These are phyloP conservation scores for Prietella phreatophila DNA, from an alignment of 2,113 vertebrate species.

Conservation along the genomic window DNA sequence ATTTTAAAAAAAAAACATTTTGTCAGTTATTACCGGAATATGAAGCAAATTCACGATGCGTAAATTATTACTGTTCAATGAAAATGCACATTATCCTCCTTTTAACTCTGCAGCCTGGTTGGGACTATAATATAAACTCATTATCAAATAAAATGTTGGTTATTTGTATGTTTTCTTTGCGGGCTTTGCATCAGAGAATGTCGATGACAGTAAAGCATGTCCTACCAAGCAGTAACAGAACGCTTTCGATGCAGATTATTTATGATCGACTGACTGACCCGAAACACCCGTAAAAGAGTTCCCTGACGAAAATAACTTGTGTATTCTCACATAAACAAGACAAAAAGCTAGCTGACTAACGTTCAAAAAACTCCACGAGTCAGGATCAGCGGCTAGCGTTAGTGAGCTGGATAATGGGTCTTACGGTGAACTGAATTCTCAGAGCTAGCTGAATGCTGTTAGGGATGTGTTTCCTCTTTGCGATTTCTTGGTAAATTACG, in stretches of 20 bases:
- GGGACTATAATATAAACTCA: background rate
- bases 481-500: background rate
- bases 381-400: background rate
- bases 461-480: background rate
- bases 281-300: too few species aligned
- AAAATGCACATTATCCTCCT: background rate
- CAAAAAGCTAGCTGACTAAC: too few species aligned
- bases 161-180: background rate
- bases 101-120: background rate
- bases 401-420: background rate
- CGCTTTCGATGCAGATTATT: background rate
- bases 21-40: background rate
- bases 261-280: background rate
- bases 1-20: too few species aligned
- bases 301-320: too few species aligned
- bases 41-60: background rate
- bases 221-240: background rate
- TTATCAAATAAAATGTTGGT: background rate
- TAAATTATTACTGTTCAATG: background rate
- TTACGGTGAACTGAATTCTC: too few species aligned
- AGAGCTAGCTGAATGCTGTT: background rate
- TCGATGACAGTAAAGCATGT: background rate
- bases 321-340: too few species aligned
- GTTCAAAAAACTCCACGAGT: background rate
- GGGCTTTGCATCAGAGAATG: background rate